phyloP scores from a whole-genome alignment of 2,888 invertebrate genomes.

The Mesochorus sp. region DNA sequence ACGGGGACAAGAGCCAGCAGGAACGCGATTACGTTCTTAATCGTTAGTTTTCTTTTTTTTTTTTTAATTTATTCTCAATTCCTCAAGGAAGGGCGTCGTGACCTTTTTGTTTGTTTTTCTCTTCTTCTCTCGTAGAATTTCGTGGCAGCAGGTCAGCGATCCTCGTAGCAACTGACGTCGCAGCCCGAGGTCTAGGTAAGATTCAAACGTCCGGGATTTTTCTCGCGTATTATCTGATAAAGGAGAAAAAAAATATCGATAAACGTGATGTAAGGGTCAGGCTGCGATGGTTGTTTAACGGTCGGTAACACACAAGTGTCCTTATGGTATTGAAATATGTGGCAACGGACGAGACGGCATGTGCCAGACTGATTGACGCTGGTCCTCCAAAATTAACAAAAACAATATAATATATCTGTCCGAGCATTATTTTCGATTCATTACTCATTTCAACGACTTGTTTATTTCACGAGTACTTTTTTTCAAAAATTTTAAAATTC shows the following conservation, averaged over 20 bases:
- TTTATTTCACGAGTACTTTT: no score
- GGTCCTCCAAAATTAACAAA: conserved; percentile 67
- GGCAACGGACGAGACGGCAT: conserved; percentile 81
- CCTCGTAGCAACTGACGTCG: conserved; percentile 87
- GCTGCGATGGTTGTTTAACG: conserved; percentile 81
- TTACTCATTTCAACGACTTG: no score
- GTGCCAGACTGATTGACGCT: conserved; percentile 81
- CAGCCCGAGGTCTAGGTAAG: conserved; percentile 85
- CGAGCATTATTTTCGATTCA: no score
- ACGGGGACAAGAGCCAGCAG: conserved; percentile 87
- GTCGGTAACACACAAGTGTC: conserved; percentile 73
- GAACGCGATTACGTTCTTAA: conserved; percentile 86
- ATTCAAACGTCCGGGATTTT: conserved; percentile 62
- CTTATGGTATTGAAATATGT: conserved; percentile 74
- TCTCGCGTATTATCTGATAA: no score
- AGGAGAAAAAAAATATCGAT: no score
- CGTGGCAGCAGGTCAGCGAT: conserved; percentile 84
- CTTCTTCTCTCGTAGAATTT: conserved; percentile 81
- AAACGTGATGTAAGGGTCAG: conserved; percentile 80
- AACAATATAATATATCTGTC: conserved; percentile 19
- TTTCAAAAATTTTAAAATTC: no score
- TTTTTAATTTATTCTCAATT: not conserved
- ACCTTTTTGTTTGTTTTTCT: not conserved
- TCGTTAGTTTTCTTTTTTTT: conserved; percentile 75
- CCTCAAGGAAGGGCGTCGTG: not conserved